Percentiles rank a stretch among this genome's conserved stretches.
These are phyloP conservation scores for Melanotaenia duboulayi DNA, from an alignment of 2,113 vertebrate species.

Conservation along the genomic window DNA sequence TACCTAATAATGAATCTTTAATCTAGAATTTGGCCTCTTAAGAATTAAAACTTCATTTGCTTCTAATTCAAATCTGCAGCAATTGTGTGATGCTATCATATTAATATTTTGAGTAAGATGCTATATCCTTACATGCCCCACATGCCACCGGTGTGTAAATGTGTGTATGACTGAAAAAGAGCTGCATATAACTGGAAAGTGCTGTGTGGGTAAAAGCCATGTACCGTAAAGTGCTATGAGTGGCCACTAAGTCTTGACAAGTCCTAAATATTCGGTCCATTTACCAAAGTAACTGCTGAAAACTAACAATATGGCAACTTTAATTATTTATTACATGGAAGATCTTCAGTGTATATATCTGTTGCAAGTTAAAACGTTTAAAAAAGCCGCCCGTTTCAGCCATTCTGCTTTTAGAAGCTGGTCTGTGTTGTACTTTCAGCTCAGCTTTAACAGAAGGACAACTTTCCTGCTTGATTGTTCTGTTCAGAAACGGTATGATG, in stretches of 20 bases:
- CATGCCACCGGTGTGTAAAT: not conserved
- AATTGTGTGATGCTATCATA: too few relatives aligned
- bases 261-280: not conserved
- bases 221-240: not conserved
- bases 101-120: not conserved
- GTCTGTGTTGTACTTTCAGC: too few relatives aligned
- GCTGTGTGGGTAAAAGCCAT: not conserved
- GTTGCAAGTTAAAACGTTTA: not conserved
- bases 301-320: not conserved
- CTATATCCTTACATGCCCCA: not conserved
- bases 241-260: not conserved
- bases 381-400: too few relatives aligned
- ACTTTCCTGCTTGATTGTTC: too few relatives aligned
- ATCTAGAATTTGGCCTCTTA: too few relatives aligned
- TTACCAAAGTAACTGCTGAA: not conserved
- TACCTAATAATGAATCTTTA: too few relatives aligned
- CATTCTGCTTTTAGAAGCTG: too few relatives aligned
- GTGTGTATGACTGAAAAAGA: not conserved
- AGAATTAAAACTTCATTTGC: too few relatives aligned
- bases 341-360: not conserved
- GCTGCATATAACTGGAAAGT: not conserved
- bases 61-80: too few relatives aligned
- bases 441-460: too few relatives aligned
- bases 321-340: not conserved
- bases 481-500: too few relatives aligned